Evolutionary conservation across 2,113 vertebrate genomes (phyloP), one percentile per base, ranked within the genome.

Genomic region (Lagopus muta): DNA sequence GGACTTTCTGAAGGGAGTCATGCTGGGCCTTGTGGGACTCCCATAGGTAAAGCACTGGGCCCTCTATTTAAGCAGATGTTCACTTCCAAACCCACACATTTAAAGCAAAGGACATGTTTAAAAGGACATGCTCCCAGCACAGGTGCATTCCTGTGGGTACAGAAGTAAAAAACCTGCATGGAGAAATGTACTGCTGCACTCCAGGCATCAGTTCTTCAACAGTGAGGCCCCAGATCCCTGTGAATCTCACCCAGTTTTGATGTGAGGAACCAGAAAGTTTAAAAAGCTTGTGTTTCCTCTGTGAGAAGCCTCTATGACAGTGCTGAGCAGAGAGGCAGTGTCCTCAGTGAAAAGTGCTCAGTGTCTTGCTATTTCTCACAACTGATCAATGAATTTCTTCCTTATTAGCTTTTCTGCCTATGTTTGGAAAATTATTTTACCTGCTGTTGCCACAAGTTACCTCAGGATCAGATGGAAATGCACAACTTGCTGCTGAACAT

Each of bases 391-490:
- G 8, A 30, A 54, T 94, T 86, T 71, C 67, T 75, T 90, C 91
- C 79, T 80, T 38, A 8, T 65, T 66, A 87, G 22, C 32, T 94
- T 88, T 94, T 86, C 64, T 92, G 50, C 27, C 87, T 93, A 67
- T 50, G 84, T 61, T 73, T 80, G 61, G 86, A 94, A 94, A 95
- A 88, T 94, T 62, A 82, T 93, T 93, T 92, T 87, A 86, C 90
- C 38, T 83, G 25, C 50, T 38, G 24, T 64, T 88, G 82, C 65
- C 85, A 86, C 2, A 7, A 92, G 50, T 80, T 83, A 92, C 69
- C 61, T 89, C 5, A 8, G 86, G 57, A 91, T 91, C 76, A 90
- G 94, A 96, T 91, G 72, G 50, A 85, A 95, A 58, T 0, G 1
- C 38, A 66, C 28, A 82, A 42, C 64, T 91, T 92, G 84, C 78